A percentile compares a stretch with the other conserved stretches of the same genome.
These are phyloP conservation scores for Ptychodera flava DNA, from an alignment of 35 echinoderm and acorn worm species.

Conservation along the genomic window DNA sequence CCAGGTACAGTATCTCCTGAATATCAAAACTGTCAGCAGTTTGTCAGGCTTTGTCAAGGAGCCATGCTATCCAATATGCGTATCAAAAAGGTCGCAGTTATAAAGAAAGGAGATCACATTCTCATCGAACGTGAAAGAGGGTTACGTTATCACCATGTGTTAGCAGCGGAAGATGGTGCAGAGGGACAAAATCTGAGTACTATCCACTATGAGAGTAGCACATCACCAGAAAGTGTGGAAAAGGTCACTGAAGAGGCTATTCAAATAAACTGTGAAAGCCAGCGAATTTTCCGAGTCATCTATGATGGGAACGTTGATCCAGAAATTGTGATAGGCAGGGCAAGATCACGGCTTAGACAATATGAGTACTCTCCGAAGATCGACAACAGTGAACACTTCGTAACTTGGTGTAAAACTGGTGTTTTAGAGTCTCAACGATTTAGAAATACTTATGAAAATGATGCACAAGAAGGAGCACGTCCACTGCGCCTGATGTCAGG, in stretches of 20 bases:
- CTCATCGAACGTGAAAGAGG: neutral
- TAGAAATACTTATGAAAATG: neutral
- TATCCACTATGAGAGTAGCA: too few species aligned
- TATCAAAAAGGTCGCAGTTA: too few species aligned
- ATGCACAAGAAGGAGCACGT: neutral
- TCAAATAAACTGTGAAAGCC: too few species aligned
- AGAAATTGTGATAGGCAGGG: neutral
- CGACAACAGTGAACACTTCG: neutral
- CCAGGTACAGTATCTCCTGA: too few species aligned
- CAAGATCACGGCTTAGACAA: neutral
- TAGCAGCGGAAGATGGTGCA: neutral
- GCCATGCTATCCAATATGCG: too few species aligned
- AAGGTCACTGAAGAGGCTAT: too few species aligned
- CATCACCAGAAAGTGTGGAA: too few species aligned
- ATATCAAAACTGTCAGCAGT: too few species aligned
- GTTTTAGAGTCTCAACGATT: neutral
- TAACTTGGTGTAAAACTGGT: neutral
- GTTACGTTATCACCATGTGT: neutral
- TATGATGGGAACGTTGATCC: neutral
- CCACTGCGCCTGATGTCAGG: neutral
- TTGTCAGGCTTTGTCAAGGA: too few species aligned
- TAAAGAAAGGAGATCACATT: neutral
- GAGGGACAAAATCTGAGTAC: too few species aligned
- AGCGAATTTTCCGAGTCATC: neutral
- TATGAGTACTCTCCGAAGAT: neutral